phyloP scores from a whole-genome alignment of 2,113 vertebrate species.

The Zosterops pallidus region DNA sequence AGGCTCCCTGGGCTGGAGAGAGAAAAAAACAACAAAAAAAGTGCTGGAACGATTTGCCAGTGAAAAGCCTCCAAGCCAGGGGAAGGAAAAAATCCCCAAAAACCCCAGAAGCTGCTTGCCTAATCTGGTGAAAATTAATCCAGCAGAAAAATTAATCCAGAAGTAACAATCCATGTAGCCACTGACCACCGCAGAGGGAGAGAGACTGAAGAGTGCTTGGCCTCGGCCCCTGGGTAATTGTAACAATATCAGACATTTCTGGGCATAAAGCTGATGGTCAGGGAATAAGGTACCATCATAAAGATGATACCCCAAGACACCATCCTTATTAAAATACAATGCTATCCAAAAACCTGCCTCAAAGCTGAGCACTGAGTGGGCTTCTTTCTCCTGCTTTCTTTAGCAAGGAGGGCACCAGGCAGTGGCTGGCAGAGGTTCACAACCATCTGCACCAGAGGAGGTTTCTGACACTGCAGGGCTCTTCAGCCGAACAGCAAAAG shows the following conservation, averaged over 20 bases:
- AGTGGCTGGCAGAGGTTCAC: background rate
- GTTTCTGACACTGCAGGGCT: background rate
- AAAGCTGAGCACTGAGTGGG: background rate
- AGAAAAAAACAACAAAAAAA: background rate
- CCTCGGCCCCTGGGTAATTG: background rate
- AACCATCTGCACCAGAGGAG: background rate
- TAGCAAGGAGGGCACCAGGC: background rate
- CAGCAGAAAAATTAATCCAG: background rate
- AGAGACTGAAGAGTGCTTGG: background rate
- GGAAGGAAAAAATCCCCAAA: background rate
- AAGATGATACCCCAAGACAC: background rate
- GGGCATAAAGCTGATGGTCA: background rate
- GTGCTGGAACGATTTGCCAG: accelerated
- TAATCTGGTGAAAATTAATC: background rate
- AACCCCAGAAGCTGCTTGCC: background rate
- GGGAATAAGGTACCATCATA: background rate
- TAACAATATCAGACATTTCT: background rate
- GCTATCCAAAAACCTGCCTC: background rate
- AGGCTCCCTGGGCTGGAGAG: background rate
- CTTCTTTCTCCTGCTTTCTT: background rate
- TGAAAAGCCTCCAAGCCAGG: background rate
- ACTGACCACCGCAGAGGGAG: accelerated
- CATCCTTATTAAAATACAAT: background rate
- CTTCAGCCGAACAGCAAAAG: background rate
- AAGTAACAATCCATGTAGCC: background rate